Base-by-base conservation (phyloP, 2,113 vertebrate species). In the Dasyurus viverrinus region DNA sequence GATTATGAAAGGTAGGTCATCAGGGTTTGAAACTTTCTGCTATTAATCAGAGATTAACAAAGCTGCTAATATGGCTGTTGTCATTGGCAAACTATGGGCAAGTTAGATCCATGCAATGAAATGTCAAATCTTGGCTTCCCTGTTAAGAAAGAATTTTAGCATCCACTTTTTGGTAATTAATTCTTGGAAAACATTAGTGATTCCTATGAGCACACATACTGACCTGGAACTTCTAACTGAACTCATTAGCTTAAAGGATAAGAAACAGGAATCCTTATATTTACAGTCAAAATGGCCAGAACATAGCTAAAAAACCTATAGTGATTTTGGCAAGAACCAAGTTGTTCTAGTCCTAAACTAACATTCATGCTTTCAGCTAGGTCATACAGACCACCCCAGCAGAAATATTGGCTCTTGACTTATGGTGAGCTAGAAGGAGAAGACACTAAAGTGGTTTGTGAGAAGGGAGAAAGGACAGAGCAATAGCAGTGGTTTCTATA, bases 101-200 rank as follows among this genome's bases (percentile, higher is more conserved):
- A 90, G 52, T 94, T 91, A 46, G 90, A 53, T 54, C 27, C 53
- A 7, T 16, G 60, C 1, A 53, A 2, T 84, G 55, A 92, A 16
- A 90, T 57, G 25, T 92, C 14, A 95, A 36, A 42, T 52, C 93
- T 94, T 60, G 19, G 12, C 89, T 92, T 90, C 57, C 60, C 42
- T 23, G 23, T 27, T 76, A 47, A 60, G 53, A 96, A 60, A 47
- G 93, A 96, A 90, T 3, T 42, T 94, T 47, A 96, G 90, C 23
- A 90, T 90, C 48, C 26, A 30, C 89, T 91, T 94, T 68, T 94
- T 60, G 57, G 26, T 68, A 53, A 48, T 76, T 92, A 60, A 92
- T 27, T 95, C 90, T 89, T 54, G 23, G 55, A 92, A 94, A 95
- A 90, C 91, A 89, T 76, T 27, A 84, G 36, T 22, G 36, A 6